Base-by-base conservation (phyloP, 2,888 invertebrate species). In the Mesorhabditis belari region DNA sequence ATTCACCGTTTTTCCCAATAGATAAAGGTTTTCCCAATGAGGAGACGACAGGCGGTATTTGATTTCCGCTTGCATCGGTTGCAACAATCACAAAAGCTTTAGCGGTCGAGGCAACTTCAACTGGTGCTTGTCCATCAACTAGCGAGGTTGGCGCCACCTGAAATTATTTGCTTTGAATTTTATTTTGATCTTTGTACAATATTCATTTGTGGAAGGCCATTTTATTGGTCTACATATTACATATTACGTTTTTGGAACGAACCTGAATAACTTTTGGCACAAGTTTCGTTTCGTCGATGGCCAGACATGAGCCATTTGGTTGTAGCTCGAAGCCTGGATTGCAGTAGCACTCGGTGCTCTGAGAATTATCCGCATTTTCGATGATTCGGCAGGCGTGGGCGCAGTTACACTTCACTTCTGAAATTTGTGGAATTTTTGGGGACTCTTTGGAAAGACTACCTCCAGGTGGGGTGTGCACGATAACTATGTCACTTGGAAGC, bases 331-430 rank as follows among this genome's bases (percentile, higher is more conserved):
- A 78, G 17, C 79, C 79, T 25, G 65, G 65, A 50, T 76, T 73
- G 60, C 79, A 79, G 57, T 75, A 78, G 60, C 79, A 79, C 12
- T 60, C 64, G 5, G 75, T 67, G 6, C 61, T 66, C 51, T 69
- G 49, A 44, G 60, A 55, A 0, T 65, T 68, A 17, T 65, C 66
- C 6, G 66, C 67, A 25, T 52, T 54, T 55, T 75, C 67, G 53
- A 73, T 70, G 60, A 77, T 71, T 2, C 66, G 67, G 59, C 79
- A 79, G 4, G 76, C 77, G 55, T 79, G 79, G 4, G 74, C 69
- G 57, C 79, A 79, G 54, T 80, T 74, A 62, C 79, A 79, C 4
- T 65, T 62, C 4, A 74, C 67, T 50, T 74, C 78, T 76, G 58
- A 53, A 75, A 5, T n/a, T 51, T 6, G 29, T 60, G 28, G 5